A percentile compares a stretch with the other conserved stretches of the same genome.
Evolutionary conservation across 2,888 invertebrate genomes (phyloP).

Genomic region (Scrobipalpa costella): DNA sequence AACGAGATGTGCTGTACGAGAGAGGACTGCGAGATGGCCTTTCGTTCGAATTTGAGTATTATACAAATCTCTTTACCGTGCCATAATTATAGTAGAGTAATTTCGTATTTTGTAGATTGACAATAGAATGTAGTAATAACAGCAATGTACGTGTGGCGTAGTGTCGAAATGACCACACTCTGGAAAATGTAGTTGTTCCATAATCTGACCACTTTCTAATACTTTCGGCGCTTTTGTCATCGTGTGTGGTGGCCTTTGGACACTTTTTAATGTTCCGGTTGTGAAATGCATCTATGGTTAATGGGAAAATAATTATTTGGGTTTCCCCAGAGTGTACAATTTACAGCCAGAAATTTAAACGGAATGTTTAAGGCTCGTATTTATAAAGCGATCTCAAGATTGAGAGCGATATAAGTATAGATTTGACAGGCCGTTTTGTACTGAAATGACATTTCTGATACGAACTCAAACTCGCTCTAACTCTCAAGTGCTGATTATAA

Average conservation of each 20-base stretch:
- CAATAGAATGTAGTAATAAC: constrained; percentile 44
- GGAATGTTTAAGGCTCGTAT: background rate
- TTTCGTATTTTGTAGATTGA: constrained; percentile 43
- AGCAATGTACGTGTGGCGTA: constrained; percentile 35
- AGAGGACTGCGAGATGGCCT: too few species aligned
- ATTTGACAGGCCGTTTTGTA: too few species aligned
- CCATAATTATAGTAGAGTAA: constrained; percentile 32
- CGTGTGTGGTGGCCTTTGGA: constrained; percentile 21
- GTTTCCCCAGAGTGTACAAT: background rate
- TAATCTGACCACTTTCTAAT: constrained; percentile 31
- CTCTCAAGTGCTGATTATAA: too few species aligned
- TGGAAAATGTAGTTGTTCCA: constrained; percentile 26
- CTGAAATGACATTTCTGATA: too few species aligned
- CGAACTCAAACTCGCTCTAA: too few species aligned
- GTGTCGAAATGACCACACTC: constrained; percentile 35
- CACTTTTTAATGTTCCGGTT: background rate
- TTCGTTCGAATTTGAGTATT: background rate
- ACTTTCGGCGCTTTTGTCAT: constrained; percentile 22
- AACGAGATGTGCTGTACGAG: too few species aligned
- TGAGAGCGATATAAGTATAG: too few species aligned
- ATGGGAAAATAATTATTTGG: constrained; percentile 15
- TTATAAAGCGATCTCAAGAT: too few species aligned
- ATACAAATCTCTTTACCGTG: background rate
- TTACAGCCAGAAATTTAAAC: background rate
- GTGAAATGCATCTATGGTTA: background rate